Conservation (phyloP, 1,140 invertebrate species). For the Coptotermes formosanus region DNA sequence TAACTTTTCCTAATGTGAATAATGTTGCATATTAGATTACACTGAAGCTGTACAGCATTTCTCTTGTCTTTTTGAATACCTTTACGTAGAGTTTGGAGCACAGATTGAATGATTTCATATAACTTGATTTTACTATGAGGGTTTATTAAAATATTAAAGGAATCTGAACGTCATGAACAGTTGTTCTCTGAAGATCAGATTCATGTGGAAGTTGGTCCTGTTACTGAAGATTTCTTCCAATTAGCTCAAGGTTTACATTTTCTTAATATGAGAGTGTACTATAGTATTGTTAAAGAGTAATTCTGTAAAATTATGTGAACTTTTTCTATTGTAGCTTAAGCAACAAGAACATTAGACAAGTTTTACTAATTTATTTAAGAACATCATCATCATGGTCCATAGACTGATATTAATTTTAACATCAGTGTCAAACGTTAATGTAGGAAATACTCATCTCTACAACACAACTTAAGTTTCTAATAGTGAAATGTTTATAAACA, state of each 20-base stretch:
- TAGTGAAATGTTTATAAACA: conserved; percentile 3
- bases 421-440: neutral
- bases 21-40: neutral
- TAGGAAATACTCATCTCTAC: neutral
- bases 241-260: neutral
- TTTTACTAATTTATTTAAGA: conserved; percentile 16
- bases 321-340: neutral
- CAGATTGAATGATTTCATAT: neutral
- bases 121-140: neutral
- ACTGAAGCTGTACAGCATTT: conserved; percentile 8
- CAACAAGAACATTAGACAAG: neutral
- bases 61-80: neutral
- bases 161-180: neutral
- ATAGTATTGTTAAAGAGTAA: neutral
- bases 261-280: neutral
- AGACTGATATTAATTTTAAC: conserved; percentile 6
- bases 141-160: neutral
- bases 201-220: neutral
- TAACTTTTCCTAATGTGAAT: neutral
- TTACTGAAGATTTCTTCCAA: neutral
- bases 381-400: neutral
- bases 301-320: neutral
- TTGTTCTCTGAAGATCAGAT: neutral
- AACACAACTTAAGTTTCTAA: neutral
- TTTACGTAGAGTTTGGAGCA: neutral